Evolutionary conservation across 2,113 vertebrate genomes (phyloP).

Genomic region (Macrotis lagotis): DNA sequence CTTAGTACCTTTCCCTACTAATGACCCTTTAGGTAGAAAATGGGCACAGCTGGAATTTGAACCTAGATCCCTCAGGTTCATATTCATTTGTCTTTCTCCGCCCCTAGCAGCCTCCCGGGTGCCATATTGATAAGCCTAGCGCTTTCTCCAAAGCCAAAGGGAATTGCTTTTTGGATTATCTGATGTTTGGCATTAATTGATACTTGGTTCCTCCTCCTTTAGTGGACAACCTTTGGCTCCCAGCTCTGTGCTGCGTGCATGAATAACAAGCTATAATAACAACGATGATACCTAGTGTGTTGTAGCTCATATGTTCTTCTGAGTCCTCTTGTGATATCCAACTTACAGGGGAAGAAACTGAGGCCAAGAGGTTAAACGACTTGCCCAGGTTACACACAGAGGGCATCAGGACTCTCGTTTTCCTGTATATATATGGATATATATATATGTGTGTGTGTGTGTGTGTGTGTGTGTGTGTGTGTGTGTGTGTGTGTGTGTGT

Average conservation of each 20-base stretch:
- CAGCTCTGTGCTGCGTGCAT: background rate
- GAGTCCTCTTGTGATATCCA: background rate
- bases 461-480: background rate
- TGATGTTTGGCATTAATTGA: background rate
- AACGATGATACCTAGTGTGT: no score
- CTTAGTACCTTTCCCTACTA: background rate
- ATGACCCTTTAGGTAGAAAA: background rate
- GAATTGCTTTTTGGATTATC: background rate
- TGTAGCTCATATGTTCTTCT: background rate
- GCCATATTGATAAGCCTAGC: background rate
- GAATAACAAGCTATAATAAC: background rate
- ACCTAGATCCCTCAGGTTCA: background rate
- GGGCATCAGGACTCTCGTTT: no score
- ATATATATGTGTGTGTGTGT: no score
- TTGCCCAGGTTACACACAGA: background rate
- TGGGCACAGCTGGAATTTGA: background rate
- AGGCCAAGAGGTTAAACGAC: background rate
- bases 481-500: no score
- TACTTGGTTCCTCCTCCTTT: background rate
- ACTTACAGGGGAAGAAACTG: background rate
- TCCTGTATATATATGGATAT: no score
- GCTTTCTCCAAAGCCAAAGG: background rate
- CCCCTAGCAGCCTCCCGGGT: background rate
- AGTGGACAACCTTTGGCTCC: background rate
- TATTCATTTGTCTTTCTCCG: background rate